phyloP scores from a whole-genome alignment of 2,888 invertebrate species.

The Gortyna flavago region DNA sequence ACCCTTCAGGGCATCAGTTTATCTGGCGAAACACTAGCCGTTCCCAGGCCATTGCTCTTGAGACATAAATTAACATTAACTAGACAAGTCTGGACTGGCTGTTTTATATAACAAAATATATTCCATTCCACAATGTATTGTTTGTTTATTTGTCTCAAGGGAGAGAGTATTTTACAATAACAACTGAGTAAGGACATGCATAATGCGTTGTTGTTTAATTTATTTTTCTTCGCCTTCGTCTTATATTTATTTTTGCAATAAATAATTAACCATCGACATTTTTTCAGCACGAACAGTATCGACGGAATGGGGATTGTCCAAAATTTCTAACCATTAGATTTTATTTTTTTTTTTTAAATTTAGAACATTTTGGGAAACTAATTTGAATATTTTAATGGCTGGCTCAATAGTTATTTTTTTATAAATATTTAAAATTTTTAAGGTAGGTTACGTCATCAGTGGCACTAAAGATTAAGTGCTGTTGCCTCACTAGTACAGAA shows the following conservation, averaged over 20 bases:
- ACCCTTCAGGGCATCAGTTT: conserved; percentile 56
- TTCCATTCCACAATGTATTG: conserved; percentile 36
- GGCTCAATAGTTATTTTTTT: too few relatives aligned
- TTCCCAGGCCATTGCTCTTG: conserved; percentile 59
- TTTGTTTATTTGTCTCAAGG: conserved; percentile 41
- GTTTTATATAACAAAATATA: conserved; percentile 40
- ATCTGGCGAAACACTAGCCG: conserved; percentile 49
- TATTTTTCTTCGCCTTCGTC: neutral
- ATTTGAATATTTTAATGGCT: too few relatives aligned
- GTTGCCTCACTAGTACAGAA: too few relatives aligned
- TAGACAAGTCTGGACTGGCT: conserved; percentile 47
- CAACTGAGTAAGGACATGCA: conserved; percentile 9
- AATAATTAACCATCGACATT: conserved; percentile 1
- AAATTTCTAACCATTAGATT: too few relatives aligned
- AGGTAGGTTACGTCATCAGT: too few relatives aligned
- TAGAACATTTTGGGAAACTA: too few relatives aligned
- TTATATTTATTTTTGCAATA: neutral
- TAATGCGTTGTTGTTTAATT: conserved; percentile 26
- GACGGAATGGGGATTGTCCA: too few relatives aligned
- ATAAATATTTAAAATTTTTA: too few relatives aligned
- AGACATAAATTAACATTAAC: conserved; percentile 60
- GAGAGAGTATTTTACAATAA: conserved; percentile 30
- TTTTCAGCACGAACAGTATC: neutral
- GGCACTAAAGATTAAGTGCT: too few relatives aligned
- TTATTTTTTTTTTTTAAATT: too few relatives aligned